These are phyloP conservation scores for Himalopsyche japonica DNA, from an alignment of 2,888 invertebrate species.

Conservation along the genomic window DNA sequence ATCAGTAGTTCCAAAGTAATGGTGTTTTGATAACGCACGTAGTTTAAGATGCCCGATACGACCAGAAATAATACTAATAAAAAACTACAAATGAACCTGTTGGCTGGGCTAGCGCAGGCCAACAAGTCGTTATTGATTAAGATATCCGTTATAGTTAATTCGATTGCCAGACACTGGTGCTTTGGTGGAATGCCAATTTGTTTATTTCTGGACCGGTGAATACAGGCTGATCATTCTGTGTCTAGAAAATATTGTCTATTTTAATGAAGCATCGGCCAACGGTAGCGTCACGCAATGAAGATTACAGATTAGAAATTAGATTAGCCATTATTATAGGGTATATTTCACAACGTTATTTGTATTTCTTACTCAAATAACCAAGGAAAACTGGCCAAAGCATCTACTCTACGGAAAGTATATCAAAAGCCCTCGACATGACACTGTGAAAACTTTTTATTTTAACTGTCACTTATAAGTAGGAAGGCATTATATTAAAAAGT, in stretches of 20 bases:
- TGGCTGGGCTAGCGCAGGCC: neutral
- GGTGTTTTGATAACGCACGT: neutral
- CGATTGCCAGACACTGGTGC: slow-evolving; percentile 9
- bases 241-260: neutral
- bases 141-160: slow-evolving; percentile 18
- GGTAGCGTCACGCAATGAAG: too few relatives aligned
- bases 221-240: neutral
- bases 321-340: too few relatives aligned
- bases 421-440: too few relatives aligned
- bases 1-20: neutral
- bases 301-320: too few relatives aligned
- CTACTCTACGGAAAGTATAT: too few relatives aligned
- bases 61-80: neutral
- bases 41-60: neutral
- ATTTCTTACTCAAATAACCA: too few relatives aligned
- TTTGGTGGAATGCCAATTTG: slow-evolving; percentile 18
- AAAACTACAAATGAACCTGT: slow-evolving; percentile 4
- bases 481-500: too few relatives aligned
- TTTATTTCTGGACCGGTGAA: neutral
- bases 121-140: slow-evolving; percentile 18
- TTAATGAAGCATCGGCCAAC: too few relatives aligned
- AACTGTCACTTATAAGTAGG: too few relatives aligned
- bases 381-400: too few relatives aligned
- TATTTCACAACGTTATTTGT: too few relatives aligned
- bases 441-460: too few relatives aligned